Evolutionary conservation across 2,113 vertebrate genomes (phyloP).

Genomic region (Hippotragus niger): DNA sequence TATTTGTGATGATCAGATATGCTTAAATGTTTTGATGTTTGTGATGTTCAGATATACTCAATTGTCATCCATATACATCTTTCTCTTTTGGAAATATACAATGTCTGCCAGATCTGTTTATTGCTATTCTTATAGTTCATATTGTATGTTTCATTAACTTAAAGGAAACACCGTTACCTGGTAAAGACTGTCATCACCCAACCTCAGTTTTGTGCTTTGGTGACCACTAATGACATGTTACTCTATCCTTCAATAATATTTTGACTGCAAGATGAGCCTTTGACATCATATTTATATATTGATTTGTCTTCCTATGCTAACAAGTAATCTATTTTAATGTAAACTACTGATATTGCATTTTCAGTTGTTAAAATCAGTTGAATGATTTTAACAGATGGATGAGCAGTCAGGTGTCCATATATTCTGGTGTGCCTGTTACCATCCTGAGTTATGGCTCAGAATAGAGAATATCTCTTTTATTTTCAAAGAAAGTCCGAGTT

Average conservation of each 20-base stretch:
- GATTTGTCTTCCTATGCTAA: neutral
- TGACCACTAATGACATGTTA: neutral
- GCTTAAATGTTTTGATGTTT: neutral
- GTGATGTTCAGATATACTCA: neutral
- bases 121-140: neutral
- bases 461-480: neutral
- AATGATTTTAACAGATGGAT: neutral
- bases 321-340: neutral
- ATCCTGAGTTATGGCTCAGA: neutral
- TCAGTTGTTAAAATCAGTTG: neutral
- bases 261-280: neutral
- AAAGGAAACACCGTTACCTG: neutral
- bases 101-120: neutral
- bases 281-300: neutral
- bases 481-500: neutral
- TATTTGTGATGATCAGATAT: neutral
- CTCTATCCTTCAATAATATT: neutral
- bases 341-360: neutral
- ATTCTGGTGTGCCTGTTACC: neutral
- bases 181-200: neutral
- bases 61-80: neutral
- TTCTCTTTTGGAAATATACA: neutral
- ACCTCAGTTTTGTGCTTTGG: neutral
- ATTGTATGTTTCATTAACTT: neutral
- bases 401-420: neutral